These are phyloP conservation scores for Hippopotamus amphibius DNA, from an alignment of 2,113 vertebrate species.

Conservation along the genomic window DNA sequence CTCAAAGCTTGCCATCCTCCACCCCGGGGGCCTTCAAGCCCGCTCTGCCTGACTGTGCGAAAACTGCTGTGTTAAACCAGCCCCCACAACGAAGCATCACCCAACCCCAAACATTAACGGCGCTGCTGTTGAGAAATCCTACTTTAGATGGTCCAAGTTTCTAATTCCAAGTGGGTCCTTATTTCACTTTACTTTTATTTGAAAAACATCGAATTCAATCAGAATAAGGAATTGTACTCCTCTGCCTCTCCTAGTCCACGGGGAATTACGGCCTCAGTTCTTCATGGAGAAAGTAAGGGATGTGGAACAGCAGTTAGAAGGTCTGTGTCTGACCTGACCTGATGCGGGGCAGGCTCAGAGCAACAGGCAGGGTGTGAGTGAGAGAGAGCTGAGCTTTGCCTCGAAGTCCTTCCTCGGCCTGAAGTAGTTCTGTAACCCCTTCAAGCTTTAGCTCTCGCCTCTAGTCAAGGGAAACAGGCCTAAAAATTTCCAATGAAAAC, in stretches of 20 bases:
- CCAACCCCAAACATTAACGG: accelerated
- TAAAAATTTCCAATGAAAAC: accelerated
- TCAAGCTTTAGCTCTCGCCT: accelerated
- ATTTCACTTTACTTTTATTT: background rate
- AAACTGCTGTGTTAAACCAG: background rate
- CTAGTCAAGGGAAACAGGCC: accelerated
- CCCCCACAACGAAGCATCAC: accelerated
- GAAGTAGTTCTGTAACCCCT: background rate
- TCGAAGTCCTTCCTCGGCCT: background rate
- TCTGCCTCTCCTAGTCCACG: background rate
- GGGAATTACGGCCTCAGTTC: background rate
- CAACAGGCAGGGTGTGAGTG: accelerated
- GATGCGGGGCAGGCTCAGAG: too few relatives aligned
- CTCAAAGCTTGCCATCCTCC: background rate
- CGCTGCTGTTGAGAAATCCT: background rate
- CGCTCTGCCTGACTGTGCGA: accelerated
- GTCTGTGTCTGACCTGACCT: background rate
- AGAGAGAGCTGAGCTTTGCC: too few relatives aligned
- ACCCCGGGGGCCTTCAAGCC: accelerated
- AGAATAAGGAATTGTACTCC: background rate
- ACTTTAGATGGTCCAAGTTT: background rate
- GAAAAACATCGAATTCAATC: background rate
- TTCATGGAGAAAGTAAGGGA: background rate
- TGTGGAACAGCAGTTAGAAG: accelerated
- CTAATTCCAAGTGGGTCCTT: background rate